These are phyloP conservation scores for Ischnura elegans DNA, from an alignment of 2,888 invertebrate genomes.

Conservation along the genomic window DNA sequence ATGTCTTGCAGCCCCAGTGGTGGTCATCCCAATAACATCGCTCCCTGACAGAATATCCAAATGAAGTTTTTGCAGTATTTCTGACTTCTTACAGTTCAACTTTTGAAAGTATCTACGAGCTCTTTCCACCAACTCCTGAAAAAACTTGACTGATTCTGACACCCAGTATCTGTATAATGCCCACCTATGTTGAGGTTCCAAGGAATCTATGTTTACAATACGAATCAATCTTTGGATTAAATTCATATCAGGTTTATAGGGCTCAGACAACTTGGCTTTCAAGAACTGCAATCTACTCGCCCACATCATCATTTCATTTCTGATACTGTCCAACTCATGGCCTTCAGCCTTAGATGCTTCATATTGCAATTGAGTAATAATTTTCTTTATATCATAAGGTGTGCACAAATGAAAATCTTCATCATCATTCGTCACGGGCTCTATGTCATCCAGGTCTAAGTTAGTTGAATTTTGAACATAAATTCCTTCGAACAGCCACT, in stretches of 20 bases:
- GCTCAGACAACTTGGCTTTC: not conserved
- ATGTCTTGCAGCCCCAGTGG: conserved; percentile 86
- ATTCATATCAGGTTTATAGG: not conserved
- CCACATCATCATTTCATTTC: not conserved
- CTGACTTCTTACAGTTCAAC: not conserved
- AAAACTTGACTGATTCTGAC: conserved; percentile 3
- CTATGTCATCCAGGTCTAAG: not conserved
- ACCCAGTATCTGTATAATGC: conserved; percentile 70
- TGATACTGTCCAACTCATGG: not conserved
- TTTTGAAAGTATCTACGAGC: not conserved
- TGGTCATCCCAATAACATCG: conserved; percentile 87
- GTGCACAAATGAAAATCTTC: not conserved
- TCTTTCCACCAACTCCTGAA: not conserved
- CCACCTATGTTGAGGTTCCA: conserved; percentile 69
- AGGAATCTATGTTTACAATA: conserved; percentile 57
- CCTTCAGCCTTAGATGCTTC: not conserved
- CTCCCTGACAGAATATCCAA: conserved; percentile 80
- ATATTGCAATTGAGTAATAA: not conserved
- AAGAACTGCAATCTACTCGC: not conserved
- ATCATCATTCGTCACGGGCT: not conserved
- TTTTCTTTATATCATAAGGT: not conserved
- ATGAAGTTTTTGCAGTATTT: conserved; percentile 76
- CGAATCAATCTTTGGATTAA: not conserved
- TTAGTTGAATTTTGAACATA: not conserved
- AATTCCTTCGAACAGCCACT: conserved; percentile 28